These are phyloP conservation scores for Mnemiopsis leidyi DNA, from an alignment of 37 sponge, comb jelly and placozoan genomes.

Conservation along the genomic window DNA sequence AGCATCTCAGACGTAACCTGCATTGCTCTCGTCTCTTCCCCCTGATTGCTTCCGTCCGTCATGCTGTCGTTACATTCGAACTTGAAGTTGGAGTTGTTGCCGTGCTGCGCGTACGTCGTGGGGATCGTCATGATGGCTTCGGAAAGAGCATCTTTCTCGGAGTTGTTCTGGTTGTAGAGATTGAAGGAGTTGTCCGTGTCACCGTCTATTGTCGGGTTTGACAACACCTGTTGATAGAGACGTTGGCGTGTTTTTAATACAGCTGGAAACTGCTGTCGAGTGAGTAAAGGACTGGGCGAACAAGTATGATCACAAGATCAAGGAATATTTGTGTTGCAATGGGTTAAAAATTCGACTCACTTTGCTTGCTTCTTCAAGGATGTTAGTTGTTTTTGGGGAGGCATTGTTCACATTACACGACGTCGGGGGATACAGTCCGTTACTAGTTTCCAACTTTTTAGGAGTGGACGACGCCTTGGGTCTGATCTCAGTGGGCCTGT, in stretches of 20 bases:
- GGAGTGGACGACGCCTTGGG: constrained; percentile 1
- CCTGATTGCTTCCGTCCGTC: neutral
- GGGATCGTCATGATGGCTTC: constrained; percentile 59
- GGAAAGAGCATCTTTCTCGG: constrained; percentile 45
- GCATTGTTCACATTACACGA: constrained; percentile 4
- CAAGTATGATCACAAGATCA: too few relatives aligned
- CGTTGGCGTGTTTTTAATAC: too few relatives aligned
- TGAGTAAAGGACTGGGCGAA: too few relatives aligned
- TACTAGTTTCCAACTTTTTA: neutral
- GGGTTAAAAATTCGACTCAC: too few relatives aligned
- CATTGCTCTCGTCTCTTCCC: constrained; percentile 5
- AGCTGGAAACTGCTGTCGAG: too few relatives aligned
- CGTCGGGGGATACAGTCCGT: neutral
- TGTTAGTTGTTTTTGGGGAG: constrained; percentile 55
- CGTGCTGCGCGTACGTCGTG: constrained; percentile 51
- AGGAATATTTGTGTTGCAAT: too few relatives aligned
- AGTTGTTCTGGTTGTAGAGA: neutral
- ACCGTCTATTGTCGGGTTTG: constrained; percentile 7
- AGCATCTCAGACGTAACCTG: constrained; percentile 53
- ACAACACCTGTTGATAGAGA: constrained; percentile 14
- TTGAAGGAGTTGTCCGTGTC: neutral
- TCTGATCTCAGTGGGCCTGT: constrained; percentile 27
- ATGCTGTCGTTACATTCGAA: neutral
- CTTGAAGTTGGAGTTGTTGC: neutral
- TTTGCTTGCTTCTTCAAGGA: constrained; percentile 63